Percentiles rank a stretch among this genome's conserved stretches.
These are phyloP conservation scores for Schizotus pectinicornis DNA, from an alignment of 2,888 invertebrate species.

Conservation along the genomic window DNA sequence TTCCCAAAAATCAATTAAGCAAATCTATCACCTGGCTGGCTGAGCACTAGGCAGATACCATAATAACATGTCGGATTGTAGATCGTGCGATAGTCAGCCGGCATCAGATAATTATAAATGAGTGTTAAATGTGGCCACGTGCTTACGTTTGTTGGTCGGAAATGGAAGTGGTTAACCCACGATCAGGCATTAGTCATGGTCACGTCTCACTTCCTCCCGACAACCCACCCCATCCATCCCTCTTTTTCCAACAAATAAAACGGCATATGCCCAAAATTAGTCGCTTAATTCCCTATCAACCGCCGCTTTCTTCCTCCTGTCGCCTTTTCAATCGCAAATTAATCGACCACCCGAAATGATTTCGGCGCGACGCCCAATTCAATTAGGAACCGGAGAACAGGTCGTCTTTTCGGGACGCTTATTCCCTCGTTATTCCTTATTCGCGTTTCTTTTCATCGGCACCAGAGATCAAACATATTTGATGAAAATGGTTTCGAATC, in stretches of 20 bases:
- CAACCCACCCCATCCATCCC: conserved; percentile 5
- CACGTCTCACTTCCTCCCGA: conserved; percentile 6
- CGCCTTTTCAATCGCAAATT: no score
- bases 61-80: conserved; percentile 49
- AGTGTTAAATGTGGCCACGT: conserved; percentile 50
- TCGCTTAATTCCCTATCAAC: conserved; percentile 2
- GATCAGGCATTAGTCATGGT: conserved; percentile 20
- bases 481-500: conserved; percentile 50
- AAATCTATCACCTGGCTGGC: conserved; percentile 39
- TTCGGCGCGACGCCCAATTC: no score
- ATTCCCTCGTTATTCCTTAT: no score
- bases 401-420: no score
- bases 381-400: no score
- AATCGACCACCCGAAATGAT: no score
- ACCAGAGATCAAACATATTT: conserved; percentile 49
- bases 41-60: conserved; percentile 28
- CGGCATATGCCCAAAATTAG: conserved; percentile 15
- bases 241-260: conserved; percentile 10
- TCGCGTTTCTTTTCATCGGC: not conserved
- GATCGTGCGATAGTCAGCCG: conserved; percentile 39
- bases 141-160: conserved; percentile 36
- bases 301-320: conserved; percentile 15
- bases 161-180: conserved; percentile 20
- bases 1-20: conserved; percentile 43
- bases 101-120: conserved; percentile 49